A percentile compares a stretch with the other conserved stretches of the same genome.
Conservation (phyloP, 2,113 vertebrate genomes). For the Protobothrops flavoviridis region DNA sequence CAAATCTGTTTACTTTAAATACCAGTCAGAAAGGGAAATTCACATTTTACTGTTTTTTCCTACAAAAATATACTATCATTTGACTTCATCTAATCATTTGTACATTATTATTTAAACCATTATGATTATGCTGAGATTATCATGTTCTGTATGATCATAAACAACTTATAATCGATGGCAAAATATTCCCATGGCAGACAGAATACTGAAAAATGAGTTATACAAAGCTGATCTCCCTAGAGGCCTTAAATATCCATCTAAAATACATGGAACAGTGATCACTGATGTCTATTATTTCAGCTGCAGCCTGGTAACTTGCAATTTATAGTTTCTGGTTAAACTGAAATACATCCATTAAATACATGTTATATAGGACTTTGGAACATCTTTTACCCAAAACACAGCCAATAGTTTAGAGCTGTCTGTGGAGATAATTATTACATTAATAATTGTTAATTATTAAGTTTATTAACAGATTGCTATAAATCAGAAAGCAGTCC, state of each 20-base stretch:
- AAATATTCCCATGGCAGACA: conserved; percentile 48
- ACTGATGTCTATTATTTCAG: conserved; percentile 58
- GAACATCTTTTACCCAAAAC: conserved; percentile 50
- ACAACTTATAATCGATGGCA: conserved; percentile 57
- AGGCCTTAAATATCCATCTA: conserved; percentile 63
- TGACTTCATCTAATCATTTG: not conserved
- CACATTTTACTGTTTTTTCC: not conserved
- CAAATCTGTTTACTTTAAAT: not conserved
- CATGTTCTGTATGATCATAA: not conserved
- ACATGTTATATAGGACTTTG: conserved; percentile 38
- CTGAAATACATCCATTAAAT: conserved; percentile 57
- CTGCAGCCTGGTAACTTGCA: conserved; percentile 60
- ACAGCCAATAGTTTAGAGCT: conserved; percentile 49
- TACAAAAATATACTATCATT: not conserved
- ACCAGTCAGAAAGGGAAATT: not conserved
- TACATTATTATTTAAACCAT: not conserved
- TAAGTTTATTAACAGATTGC: conserved; percentile 38
- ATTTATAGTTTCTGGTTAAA: conserved; percentile 68
- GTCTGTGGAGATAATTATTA: conserved; percentile 23
- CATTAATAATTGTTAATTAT: not conserved
- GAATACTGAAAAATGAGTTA: conserved; percentile 64
- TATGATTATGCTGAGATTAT: not conserved
- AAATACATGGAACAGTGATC: conserved; percentile 68
- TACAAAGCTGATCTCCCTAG: conserved; percentile 55
- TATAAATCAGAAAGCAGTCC: not conserved